Evolutionary conservation across 2,888 invertebrate species (phyloP), one percentile per base, ranked within the genome.

Genomic region (Idaea biselata): DNA sequence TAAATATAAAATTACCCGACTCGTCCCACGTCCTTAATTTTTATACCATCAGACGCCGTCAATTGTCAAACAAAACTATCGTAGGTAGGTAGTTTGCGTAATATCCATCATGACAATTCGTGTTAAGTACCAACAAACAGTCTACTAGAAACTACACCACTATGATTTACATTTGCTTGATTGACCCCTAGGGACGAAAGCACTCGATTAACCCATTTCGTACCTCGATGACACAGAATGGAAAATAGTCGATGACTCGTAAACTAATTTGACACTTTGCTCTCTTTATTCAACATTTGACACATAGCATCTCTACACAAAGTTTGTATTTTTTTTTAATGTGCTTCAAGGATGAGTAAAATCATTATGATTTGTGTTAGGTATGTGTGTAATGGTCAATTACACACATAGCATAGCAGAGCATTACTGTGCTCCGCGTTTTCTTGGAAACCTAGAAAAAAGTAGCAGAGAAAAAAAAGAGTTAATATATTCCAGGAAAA

Each of bases 101-200:
- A 63, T 44, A 44, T 44, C 14, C 16, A 55, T 32, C 16, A 18
- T 58, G 58, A 17, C 55, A 55, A 64, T 63, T 66, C 58, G 62
- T 61, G 62, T 64, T 63, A 62, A 65, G 63, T 59, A 53, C 44
- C 58, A 18, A 56, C 56, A 18, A 56, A 56, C 18, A 56, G 18
- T 18, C 44, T 44, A 44, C 44, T 11, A 44, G 44, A 44, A 18
- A 18, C 55, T 58, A 56, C 64, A 60, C 63, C 60, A 58, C 58
- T 62, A 68, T 66, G 63, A 68, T 66, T 68, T 66, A 69, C 63
- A 60, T 57, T 62, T 44, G 44, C 11, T 44, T 11, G 44, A 44
- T 44, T 44, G 44, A 44, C 44, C 44, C 14, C 44, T 44, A 8
- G 11, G 44, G 44, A 44, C 44, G 44, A 44, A 55, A 17, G 55